Conservation (phyloP, 53 echinoderm and acorn worm genomes). For the Antedon mediterranea region DNA sequence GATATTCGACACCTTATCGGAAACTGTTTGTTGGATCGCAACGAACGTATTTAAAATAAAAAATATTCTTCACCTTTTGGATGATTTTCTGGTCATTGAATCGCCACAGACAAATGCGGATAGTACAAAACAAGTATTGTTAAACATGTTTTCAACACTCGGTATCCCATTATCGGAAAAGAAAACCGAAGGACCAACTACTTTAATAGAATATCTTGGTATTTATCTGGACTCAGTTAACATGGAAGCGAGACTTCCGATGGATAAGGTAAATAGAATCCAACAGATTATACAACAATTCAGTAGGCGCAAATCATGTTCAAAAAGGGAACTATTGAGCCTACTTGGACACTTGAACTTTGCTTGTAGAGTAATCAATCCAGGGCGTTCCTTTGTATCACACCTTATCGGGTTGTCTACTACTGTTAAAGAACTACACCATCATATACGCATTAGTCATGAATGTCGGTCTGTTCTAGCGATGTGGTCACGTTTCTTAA, state of each 20-base stretch:
- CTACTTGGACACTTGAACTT: background rate
- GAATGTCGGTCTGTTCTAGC: background rate
- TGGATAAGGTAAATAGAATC: background rate
- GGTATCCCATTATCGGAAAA: background rate
- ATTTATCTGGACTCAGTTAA: background rate
- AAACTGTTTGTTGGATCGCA: background rate
- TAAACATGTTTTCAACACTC: background rate
- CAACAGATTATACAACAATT: background rate
- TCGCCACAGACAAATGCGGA: background rate
- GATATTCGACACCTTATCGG: background rate
- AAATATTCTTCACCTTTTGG: background rate
- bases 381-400: background rate
- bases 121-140: background rate
- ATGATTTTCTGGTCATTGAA: background rate
- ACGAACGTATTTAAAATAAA: background rate
- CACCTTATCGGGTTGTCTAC: too few species aligned
- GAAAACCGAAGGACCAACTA: background rate
- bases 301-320: background rate
- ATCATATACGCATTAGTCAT: background rate
- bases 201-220: background rate
- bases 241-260: background rate
- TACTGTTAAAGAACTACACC: background rate
- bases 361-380: background rate
- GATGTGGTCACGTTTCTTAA: background rate
- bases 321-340: background rate